Base-by-base conservation (phyloP, 1,140 invertebrate species). In the Drosophila repletoides region DNA sequence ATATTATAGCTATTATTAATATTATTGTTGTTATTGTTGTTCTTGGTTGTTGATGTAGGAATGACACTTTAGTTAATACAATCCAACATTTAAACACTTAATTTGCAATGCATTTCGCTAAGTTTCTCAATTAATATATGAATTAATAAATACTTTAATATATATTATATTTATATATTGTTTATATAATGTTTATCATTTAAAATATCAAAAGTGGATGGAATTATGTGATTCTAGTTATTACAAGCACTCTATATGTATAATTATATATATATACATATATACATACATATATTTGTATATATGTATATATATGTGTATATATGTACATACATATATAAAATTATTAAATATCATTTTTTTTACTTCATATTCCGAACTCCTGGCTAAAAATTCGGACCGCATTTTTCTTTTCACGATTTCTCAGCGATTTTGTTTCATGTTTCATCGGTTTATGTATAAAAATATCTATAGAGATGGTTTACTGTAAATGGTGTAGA, bases 201-300 rank as follows among this genome's bases (percentile, higher is more conserved):
- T 75, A 79, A 86, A 86, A 86, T 84, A 84, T 84, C 80, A 86
- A 84, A 84, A 84, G 71, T 84, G 80, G 80, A 84, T 84, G 80
- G 80, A 84, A 84, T 84, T 86, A 86, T 84, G 80, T 84, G 80
- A 86, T 86, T 80, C 80, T 84, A 84, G 80, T 77, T 86, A 79
- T 84, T 84, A 79, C 70, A 84, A 70, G 71, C 70, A 72, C 70
- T 76, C 41, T 72, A 46, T 53, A 41, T 43, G 17, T 49, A 22
- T 40, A 43, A 33, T 40, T 63, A 63, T 75, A 43, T 75, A 58
- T 58, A 51, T 61, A 40, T 56, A 71, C 49, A 40, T 53, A 45
- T 64, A 46, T 63, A 60, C 49, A 70, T 48, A 71, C 51, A 71
- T 63, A 71, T 63, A 53, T 72, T 48, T 48, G 31, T 77, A 72